These are phyloP conservation scores for Drosophila willistoni DNA, from an alignment of 1,140 invertebrate species.

Conservation along the genomic window DNA sequence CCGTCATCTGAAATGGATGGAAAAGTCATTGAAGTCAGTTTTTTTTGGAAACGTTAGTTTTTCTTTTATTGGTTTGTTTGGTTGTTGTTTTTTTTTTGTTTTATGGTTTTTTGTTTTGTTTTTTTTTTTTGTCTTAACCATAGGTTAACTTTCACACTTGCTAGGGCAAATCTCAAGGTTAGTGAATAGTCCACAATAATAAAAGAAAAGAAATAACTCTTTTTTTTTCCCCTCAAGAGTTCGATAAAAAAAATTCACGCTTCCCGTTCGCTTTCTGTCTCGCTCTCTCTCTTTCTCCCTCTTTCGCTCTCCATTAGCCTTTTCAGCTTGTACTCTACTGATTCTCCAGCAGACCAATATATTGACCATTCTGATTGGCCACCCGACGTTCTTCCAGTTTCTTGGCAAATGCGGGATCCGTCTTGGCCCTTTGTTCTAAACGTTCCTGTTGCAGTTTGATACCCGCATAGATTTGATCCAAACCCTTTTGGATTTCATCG, in stretches of 20 bases:
- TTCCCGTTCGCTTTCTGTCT: not conserved
- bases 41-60: constrained; percentile 64
- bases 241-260: not conserved
- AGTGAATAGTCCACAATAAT: constrained; percentile 7
- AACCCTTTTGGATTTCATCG: constrained; percentile 90
- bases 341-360: constrained; percentile 83
- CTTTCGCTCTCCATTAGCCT: not conserved
- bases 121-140: constrained; percentile 28
- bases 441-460: constrained; percentile 89
- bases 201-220: constrained; percentile 6
- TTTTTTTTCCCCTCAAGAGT: not conserved
- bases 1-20: constrained; percentile 29
- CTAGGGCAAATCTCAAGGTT: constrained; percentile 36
- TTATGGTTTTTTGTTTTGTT: not conserved
- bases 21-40: constrained; percentile 59
- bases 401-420: constrained; percentile 85
- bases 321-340: constrained; percentile 40
- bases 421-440: constrained; percentile 84
- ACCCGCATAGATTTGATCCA: constrained; percentile 91
- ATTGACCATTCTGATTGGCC: constrained; percentile 85
- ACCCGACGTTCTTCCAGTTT: constrained; percentile 84
- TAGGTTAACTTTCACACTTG: constrained; percentile 71
- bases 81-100: not conserved
- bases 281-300: not conserved
- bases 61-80: constrained; percentile 60